A percentile compares a stretch with the other conserved stretches of the same genome.
Conservation (phyloP, 2,888 invertebrate species). For the Fragum fragum region DNA sequence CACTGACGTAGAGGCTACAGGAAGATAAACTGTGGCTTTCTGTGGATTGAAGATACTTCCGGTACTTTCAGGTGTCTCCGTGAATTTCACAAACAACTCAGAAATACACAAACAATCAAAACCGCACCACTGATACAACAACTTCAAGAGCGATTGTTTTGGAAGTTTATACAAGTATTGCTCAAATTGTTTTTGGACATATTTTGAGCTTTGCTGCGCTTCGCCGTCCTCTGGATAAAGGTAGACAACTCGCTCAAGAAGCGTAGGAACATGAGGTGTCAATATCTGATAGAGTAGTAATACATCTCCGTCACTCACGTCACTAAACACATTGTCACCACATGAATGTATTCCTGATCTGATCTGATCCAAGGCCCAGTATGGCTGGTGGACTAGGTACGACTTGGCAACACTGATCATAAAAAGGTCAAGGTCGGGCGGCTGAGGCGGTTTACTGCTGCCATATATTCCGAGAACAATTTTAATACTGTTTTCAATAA, state of each 20-base stretch:
- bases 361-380: conserved; percentile 69
- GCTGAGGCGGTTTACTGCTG: conserved; percentile 61
- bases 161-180: conserved; percentile 67
- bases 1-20: conserved; percentile 45
- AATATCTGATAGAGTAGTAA: conserved; percentile 64
- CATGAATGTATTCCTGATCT: conserved; percentile 57
- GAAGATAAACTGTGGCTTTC: conserved; percentile 50
- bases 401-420: conserved; percentile 65
- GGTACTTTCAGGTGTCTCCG: conserved; percentile 26
- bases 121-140: conserved; percentile 71
- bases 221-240: conserved; percentile 58
- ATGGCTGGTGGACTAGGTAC: conserved; percentile 62
- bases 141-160: conserved; percentile 47
- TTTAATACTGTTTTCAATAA: conserved; percentile 60
- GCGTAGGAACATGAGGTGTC: conserved; percentile 61
- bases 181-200: conserved; percentile 68
- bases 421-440: conserved; percentile 56
- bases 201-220: conserved; percentile 59
- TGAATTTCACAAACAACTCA: conserved; percentile 66
- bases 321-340: conserved; percentile 48
- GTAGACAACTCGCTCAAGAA: conserved; percentile 68
- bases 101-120: conserved; percentile 69
- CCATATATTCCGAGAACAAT: conserved; percentile 69
- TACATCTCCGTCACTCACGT: conserved; percentile 66
- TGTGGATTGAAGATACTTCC: conserved; percentile 45